Evolutionary conservation across 2,113 vertebrate genomes (phyloP), one percentile per base, ranked within the genome.

Genomic region (Lophotis ruficrista): DNA sequence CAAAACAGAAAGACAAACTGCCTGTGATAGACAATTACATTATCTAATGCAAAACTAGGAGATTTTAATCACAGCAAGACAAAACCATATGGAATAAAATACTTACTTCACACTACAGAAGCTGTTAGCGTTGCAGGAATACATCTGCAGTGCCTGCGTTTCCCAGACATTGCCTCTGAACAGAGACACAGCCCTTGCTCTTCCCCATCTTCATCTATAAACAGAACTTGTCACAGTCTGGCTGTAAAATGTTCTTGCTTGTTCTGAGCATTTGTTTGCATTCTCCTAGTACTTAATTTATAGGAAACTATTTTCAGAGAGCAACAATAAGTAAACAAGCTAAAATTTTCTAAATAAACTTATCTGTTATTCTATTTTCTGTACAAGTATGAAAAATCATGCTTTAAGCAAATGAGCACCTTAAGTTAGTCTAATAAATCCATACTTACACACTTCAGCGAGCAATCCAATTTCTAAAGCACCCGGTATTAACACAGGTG

Each of bases 381-480:
- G 58, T 87, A 57, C 65, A 91, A 83, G 43, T 53, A 83, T 69
- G 76, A 96, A 92, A 96, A 93, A 95, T 47, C 33, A 83, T 12
- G 43, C 80, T 95, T 94, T 83, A 94, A 68, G 90, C 86, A 96
- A 96, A 97, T 78, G 38, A 94, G 30, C 51, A 86, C 83, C 76
- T 90, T 84, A 92, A 89, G 72, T 83, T 87, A 90, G 51, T 78
- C 72, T 89, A 86, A 92, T 87, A 93, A 94, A 93, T 92, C 80
- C 87, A 79, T 38, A 48, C 56, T 94, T 93, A 78, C 41, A 94
- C 83, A 75, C 76, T 75, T 85, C 79, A 89, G 48, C 50, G 69
- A 96, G 69, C 85, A 95, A 96, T 56, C 80, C 92, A 75, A 94
- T 96, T 97, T 94, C 86, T 77, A 92, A 95, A 94, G 64, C 60